Conservation (phyloP, 2,888 invertebrate species). For the Tachina grossa region DNA sequence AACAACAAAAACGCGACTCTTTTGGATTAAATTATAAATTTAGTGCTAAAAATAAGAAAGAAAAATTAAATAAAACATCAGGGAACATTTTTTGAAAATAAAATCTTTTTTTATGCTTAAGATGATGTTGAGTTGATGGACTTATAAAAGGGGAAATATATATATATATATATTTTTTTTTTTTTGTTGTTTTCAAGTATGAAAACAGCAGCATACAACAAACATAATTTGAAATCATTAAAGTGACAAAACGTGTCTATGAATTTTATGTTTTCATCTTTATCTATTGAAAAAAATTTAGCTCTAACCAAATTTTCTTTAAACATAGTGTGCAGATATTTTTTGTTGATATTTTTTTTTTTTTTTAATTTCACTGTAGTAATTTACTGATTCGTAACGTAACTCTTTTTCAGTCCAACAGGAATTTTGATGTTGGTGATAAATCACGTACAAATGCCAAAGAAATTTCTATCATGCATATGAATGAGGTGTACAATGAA, state of each 20-base stretch:
- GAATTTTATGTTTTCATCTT: slow-evolving; percentile 65
- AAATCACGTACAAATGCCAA: slow-evolving; percentile 35
- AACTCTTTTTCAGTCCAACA: slow-evolving; percentile 45
- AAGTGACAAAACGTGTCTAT: slow-evolving; percentile 73
- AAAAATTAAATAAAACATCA: not conserved
- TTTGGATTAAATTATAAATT: slow-evolving; percentile 47
- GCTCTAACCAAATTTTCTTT: too few relatives aligned
- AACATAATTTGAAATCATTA: slow-evolving; percentile 66
- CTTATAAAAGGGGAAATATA: slow-evolving; percentile 40
- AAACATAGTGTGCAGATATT: not conserved
- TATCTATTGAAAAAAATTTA: too few relatives aligned
- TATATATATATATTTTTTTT: too few relatives aligned
- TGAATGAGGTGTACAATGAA: not conserved
- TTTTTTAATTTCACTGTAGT: not conserved
- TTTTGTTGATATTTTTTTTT: slow-evolving; percentile 22
- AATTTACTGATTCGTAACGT: slow-evolving; percentile 10
- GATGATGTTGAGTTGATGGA: slow-evolving; percentile 12
- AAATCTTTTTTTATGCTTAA: slow-evolving; percentile 3
- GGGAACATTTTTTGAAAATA: not conserved
- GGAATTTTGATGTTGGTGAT: slow-evolving; percentile 20
- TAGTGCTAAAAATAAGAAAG: slow-evolving; percentile 12
- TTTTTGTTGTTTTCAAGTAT: not conserved
- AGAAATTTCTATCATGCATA: not conserved
- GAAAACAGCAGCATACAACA: not conserved
- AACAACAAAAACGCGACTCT: slow-evolving; percentile 49